Conservation (phyloP, 2,113 vertebrate species). For the Alexandromys fortis region DNA sequence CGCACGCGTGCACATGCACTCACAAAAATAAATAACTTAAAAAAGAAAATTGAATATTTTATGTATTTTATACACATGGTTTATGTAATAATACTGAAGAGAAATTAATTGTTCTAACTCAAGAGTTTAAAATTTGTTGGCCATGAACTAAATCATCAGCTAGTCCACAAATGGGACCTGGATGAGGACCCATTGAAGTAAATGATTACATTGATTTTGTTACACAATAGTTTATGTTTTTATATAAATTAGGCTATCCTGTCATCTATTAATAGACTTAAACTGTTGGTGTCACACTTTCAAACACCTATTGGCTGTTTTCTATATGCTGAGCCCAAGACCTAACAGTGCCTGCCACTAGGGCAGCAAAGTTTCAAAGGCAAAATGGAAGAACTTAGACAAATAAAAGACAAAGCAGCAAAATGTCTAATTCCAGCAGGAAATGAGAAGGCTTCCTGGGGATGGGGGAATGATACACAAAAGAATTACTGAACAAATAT, state of each 20-base stretch:
- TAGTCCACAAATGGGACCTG: background rate
- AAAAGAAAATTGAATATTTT: background rate
- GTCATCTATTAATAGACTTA: background rate
- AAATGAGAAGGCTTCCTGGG: background rate
- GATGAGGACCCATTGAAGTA: background rate
- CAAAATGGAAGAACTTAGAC: background rate
- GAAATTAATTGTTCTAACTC: background rate
- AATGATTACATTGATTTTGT: background rate
- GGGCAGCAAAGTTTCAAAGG: background rate
- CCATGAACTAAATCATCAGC: background rate
- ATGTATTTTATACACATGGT: background rate
- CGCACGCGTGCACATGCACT: accelerated
- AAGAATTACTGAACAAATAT: background rate
- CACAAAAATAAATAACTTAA: background rate
- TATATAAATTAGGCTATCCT: background rate
- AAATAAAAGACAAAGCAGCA: background rate
- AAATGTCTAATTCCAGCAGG: background rate
- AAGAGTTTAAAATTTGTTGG: background rate
- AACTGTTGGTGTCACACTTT: background rate
- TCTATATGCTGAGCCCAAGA: background rate
- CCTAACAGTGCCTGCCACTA: background rate
- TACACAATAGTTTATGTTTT: background rate
- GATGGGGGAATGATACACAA: background rate
- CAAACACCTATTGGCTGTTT: background rate
- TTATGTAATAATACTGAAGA: background rate